Base-by-base conservation (phyloP, 1,140 invertebrate species). In the Sitobion miscanthi region DNA sequence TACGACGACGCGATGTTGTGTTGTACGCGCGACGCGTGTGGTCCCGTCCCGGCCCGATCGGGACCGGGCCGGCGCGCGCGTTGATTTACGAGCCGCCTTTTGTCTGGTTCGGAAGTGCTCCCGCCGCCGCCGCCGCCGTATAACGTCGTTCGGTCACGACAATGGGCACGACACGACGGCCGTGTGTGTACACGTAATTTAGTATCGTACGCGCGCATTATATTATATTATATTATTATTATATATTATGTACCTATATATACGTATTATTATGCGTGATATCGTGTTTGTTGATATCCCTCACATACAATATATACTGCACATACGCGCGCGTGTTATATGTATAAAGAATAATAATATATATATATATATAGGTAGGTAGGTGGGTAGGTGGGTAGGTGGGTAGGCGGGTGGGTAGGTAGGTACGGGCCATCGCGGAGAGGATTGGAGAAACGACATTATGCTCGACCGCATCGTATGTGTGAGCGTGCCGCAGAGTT, bases 21-120 rank as follows among this genome's bases (percentile, higher is more conserved):
- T 69, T 77, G 14, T 77, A 77, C 62, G n/a, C n/a, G n/a, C 89
- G 57, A 69, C 89, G 89, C 89, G 89, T 90, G 77, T 91, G 82
- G 91, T 54, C 91, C 77, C 82, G 23, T 90, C 52, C 35, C 23
- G 69, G 77, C 35, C 30, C 57, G 90, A 91, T 91, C 90, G 90
- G 42, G 89, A 54, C 11, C 52, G 54, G 57, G 6, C 38, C 89
- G 89, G 88, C 35, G 54, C 35, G 90, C 47, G 47, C 82, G 91
- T 93, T 93, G 91, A 93, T 93, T 93, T 93, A 93, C 77, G 91
- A 93, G 69, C 49, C 35, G 91, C 49, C 82, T 93, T 85, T 93
- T 93, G 91, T 93, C 91, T 86, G 35, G 91, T 86, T 93, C 91
- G 91, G 91, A 93, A 93, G 91, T 93, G 82, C 82, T 54, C 82